Base-by-base conservation (phyloP, 2,113 vertebrate species). In the Epinephelus cyanopodus region DNA sequence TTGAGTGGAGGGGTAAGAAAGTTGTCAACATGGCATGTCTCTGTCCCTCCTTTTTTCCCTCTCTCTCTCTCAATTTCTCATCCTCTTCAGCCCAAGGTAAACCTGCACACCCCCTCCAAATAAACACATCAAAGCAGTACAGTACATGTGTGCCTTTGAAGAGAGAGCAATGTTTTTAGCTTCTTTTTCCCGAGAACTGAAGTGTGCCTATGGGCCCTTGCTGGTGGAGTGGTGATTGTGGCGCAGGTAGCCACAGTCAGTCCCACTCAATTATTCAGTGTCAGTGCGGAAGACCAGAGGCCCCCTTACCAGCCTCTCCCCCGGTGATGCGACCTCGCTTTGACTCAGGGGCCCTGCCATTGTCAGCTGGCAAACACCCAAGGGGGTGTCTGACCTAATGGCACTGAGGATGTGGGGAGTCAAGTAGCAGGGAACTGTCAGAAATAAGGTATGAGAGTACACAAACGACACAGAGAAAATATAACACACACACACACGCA, bases 181-280 rank as follows among this genome's bases (percentile, higher is more conserved):
- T 37, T 60, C 8, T 63, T 82, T 77, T 54, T 52, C 65, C 13
- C 18, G 5, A 60, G 67, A 75, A 74, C 66, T 64, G 62, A 85
- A 78, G 21, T 81, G 67, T 75, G 77, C 72, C 77, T 73, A 33
- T 74, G 78, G 87, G 74, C 73, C 84, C 70, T 63, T 56, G 79
- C 64, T 76, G 61, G 60, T 52, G 50, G 48, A 71, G 70, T 53
- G 74, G 48, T 79, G 71, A 68, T 74, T 63, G 64, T 77, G 65
- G 58, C 79, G 62, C 52, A 79, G 74, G 65, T 77, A 69, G 65
- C 77, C 74, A 58, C 68, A 65, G 76, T 67, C 61, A 72, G 79
- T 68, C 48, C 47, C 64, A 52, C 83, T 91, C 82, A 87, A 86
- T 93, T 85, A 92, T 93, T 90, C 87, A 88, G 62, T 61, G 62